Evolutionary conservation across 2,888 invertebrate species (phyloP), one percentile per base, ranked within the genome.

Genomic region (Ectemnius lituratus): DNA sequence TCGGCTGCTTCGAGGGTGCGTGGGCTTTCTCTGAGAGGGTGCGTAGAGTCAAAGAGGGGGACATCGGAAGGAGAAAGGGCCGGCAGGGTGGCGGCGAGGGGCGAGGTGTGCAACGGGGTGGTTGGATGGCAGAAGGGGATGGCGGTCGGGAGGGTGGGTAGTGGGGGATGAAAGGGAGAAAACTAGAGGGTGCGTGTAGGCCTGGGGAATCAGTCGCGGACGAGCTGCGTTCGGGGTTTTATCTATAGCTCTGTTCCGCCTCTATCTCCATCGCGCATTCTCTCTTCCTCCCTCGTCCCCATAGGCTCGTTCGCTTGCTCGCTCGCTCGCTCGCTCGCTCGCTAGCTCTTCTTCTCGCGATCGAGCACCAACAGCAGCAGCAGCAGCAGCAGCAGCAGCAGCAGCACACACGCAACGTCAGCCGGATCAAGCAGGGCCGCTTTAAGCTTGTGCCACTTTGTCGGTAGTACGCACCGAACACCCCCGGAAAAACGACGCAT

Each of bases 121-220:
- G 63, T 69, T 18, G 59, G 62, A 62, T 47, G 65, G 72, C 57
- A 75, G 73, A 75, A 79, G 70, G 81, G 79, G 80, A 76, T 69
- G 76, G 74, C 79, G 79, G 76, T 70, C 70, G 82, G 72, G 80
- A 78, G 81, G 80, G 83, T 84, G 83, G 84, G 82, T 82, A 76
- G 85, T 81, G 86, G 86, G 86, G 84, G 85, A 84, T 81, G 83
- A 85, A 86, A 86, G 89, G 88, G 88, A 86, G 88, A 86, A 87
- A 87, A 86, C 87, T 87, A 86, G 89, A 88, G 89, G 89, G 90
- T 89, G 89, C 89, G 90, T 89, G 86, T 90, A 89, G 89, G 89
- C 89, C 89, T 89, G 90, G 90, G 86, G 89, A 88, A 89, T 88
- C 90, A 90, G 90, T 90, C 89, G 90, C 89, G 89, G 89, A 88